Evolutionary conservation across 1,140 invertebrate genomes (phyloP), one percentile per base, ranked within the genome.

Genomic region (Cyclargus thomasi): DNA sequence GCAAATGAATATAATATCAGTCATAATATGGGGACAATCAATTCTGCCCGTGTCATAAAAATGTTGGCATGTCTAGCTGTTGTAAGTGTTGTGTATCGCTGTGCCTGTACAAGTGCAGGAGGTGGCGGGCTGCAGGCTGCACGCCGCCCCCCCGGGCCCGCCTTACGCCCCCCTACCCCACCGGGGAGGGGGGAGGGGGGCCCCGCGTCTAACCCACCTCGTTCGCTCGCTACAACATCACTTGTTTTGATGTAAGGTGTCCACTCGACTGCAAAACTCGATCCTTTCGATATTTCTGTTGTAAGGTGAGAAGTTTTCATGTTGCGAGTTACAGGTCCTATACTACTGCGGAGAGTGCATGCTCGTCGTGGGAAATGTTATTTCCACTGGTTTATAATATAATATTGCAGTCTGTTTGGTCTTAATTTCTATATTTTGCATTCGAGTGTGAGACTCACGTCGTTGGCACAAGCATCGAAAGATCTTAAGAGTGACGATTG

Each of bases 181-280:
- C 72, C 16, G 5, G 11, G 0, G 5, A 2, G 11, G 0, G 5
- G 39, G 39, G 10, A 8, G 39, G 39, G 39, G 7, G 5, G 0
- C 29, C 39, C 78, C 73, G 71, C 74, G 5, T 59, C 71, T 73
- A 71, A 63, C 65, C 66, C 68, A 65, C 71, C 74, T 74, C 75
- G 67, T 71, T 74, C 74, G 68, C 68, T 72, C 72, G 63, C 77
- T 72, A 81, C 83, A 80, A 81, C 83, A 80, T 77, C 82, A 81
- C 82, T 86, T 87, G 86, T 88, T 89, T 89, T 89, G 85, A 87
- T 86, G 83, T 89, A 87, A 86, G 80, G 83, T 81, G 81, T 86
- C 86, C 79, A 82, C 80, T 80, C 76, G 76, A 78, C 74, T 81
- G 84, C 82, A 83, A 86, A 89, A 83, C 80, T 81, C 76, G 79